Base-by-base conservation (phyloP, 2,113 vertebrate genomes). In the Hucho hucho region DNA sequence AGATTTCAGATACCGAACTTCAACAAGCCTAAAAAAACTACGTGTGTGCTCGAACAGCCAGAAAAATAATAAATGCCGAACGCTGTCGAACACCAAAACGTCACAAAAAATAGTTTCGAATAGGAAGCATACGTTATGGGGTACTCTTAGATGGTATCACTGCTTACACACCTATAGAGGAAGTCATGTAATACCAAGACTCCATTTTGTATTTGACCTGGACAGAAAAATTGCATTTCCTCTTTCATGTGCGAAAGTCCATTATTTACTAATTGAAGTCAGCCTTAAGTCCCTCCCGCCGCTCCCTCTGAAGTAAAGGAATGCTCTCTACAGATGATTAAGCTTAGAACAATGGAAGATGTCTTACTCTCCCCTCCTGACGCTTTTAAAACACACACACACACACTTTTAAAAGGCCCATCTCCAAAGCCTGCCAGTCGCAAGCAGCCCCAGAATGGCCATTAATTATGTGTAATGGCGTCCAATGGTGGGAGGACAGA, bases 261-360 rank as follows among this genome's bases (percentile, higher is more conserved):
- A 71, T 85, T 72, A 81, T 79, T 86, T 14, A 76, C 76, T 84
- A 69, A 73, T 81, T 84, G 16, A 14, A 16, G 28, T 25, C 49
- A 81, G 75, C 43, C 75, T 64, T 87, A 82, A 87, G 24, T 28
- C 85, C 85, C 84, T 65, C 28, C 14, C 28, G 24, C 20, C 37
- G 46, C 69, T 73, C 75, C 73, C 58, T 81, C 84, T 85, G 80
- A 90, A 86, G 80, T 82, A 74, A 77, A 85, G 79, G 83, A 80
- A 69, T 79, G 72, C 81, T 86, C 81, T 81, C 79, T 75, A 84
- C 68, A 71, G 81, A 63, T 81, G 75, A 86, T 81, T 68, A 72
- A 64, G 65, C 75, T 82, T 78, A 72, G 85, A 82, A 84, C 86
- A 83, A 81, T 76, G 70, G 80, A 76, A 77, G 7, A 69, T 85